phyloP scores from a whole-genome alignment of 1,140 invertebrate genomes.

The Pseudachorutes palmiensis region DNA sequence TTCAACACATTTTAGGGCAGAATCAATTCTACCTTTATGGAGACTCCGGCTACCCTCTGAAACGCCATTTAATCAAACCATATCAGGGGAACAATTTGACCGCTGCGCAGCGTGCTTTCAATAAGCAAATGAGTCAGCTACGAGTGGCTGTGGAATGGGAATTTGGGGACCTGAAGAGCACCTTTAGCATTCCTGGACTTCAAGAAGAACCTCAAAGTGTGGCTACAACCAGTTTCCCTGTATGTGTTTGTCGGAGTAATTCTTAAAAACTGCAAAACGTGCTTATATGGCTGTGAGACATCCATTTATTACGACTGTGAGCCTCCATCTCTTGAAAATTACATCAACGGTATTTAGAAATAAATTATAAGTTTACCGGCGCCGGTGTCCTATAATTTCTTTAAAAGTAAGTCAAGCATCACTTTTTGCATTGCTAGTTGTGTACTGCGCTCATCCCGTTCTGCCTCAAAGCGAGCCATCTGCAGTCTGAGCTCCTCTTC shows the following conservation, averaged over 20 bases:
- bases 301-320: background rate
- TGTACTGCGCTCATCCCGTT: background rate
- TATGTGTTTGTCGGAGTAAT: conserved; percentile 1
- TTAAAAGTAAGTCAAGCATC: background rate
- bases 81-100: conserved; percentile 7
- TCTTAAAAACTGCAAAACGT: conserved; percentile 17
- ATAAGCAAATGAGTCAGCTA: conserved; percentile 12
- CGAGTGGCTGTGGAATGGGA: conserved; percentile 18
- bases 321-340: background rate
- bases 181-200: conserved; percentile 17
- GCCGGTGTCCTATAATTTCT: background rate
- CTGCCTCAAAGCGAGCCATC: background rate
- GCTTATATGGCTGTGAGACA: conserved; percentile 14
- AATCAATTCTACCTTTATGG: conserved; percentile 15
- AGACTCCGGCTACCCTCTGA: conserved; percentile 19
- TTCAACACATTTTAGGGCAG: too few species aligned
- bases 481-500: background rate
- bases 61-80: background rate
- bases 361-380: background rate
- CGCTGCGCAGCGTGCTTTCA: background rate
- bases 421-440: background rate
- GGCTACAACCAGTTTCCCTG: conserved; percentile 14
- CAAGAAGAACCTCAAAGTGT: conserved; percentile 18
- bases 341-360: background rate
- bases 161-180: conserved; percentile 6